Percentiles rank a stretch among this genome's conserved stretches.
phyloP scores from a whole-genome alignment of 2,113 vertebrate genomes.

The Hylia prasina region DNA sequence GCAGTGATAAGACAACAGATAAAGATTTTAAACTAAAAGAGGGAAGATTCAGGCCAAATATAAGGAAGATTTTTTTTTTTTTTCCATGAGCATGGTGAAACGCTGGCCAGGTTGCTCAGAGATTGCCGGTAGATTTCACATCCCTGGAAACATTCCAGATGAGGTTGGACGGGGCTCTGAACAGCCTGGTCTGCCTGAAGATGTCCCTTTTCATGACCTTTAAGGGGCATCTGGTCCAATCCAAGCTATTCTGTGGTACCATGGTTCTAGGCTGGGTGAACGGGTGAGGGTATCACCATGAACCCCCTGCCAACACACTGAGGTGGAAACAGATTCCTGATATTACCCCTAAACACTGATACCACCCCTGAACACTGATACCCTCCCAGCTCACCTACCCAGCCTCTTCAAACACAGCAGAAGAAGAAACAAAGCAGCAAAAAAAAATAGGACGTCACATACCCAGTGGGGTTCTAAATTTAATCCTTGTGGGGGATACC shows the following conservation, averaged over 20 bases:
- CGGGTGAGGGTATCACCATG: neutral
- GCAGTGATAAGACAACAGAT: neutral
- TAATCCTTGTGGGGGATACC: neutral
- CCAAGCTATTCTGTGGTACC: neutral
- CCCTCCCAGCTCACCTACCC: neutral
- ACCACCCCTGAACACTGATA: neutral
- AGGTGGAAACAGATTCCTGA: neutral
- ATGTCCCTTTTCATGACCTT: neutral
- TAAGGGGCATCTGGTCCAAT: neutral
- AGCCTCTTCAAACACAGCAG: neutral
- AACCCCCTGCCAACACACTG: neutral
- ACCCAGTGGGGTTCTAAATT: neutral
- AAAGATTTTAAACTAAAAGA: neutral
- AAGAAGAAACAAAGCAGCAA: neutral
- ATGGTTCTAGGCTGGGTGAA: neutral
- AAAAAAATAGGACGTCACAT: neutral
- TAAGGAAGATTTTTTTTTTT: neutral
- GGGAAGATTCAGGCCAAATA: neutral
- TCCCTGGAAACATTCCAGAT: neutral
- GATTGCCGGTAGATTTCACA: neutral
- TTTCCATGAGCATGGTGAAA: neutral
- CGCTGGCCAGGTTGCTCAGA: accelerated
- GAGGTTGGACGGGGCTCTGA: neutral
- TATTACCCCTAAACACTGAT: neutral
- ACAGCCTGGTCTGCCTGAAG: neutral